These are phyloP conservation scores for Eulimnadia texana DNA, from an alignment of 1,140 invertebrate species.

Conservation along the genomic window DNA sequence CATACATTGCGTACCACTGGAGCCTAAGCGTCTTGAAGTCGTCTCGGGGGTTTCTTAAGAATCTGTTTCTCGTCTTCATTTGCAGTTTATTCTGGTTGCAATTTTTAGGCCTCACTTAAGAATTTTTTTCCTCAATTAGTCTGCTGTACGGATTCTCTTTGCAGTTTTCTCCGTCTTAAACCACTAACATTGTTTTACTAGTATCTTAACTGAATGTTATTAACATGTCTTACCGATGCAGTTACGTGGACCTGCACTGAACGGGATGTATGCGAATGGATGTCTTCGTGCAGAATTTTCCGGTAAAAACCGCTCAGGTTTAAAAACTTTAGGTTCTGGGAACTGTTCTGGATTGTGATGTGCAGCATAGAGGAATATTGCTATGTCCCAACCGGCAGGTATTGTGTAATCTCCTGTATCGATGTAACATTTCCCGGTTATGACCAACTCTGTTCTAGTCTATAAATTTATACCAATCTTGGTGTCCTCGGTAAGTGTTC, in stretches of 20 bases:
- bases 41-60: too few relatives aligned
- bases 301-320: conserved; percentile 57
- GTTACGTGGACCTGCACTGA: conserved; percentile 68
- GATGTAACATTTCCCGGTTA: neutral
- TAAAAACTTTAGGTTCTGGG: conserved; percentile 53
- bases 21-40: too few relatives aligned
- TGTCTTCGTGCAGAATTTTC: conserved; percentile 34
- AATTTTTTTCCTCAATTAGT: too few relatives aligned
- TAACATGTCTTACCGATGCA: conserved; percentile 53
- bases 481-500: conserved; percentile 30
- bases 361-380: conserved; percentile 37
- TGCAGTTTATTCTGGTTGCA: too few relatives aligned
- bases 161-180: neutral
- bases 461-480: conserved; percentile 16
- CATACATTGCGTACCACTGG: too few relatives aligned
- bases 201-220: neutral
- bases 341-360: conserved; percentile 51
- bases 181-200: conserved; percentile 11
- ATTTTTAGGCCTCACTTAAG: too few relatives aligned
- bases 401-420: conserved; percentile 32
- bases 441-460: neutral
- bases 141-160: too few relatives aligned
- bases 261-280: conserved; percentile 56
- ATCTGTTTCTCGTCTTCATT: too few relatives aligned
- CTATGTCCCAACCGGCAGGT: conserved; percentile 29